Evolutionary conservation across 1,140 invertebrate species (phyloP).

Genomic region (Archivesica marissinica): DNA sequence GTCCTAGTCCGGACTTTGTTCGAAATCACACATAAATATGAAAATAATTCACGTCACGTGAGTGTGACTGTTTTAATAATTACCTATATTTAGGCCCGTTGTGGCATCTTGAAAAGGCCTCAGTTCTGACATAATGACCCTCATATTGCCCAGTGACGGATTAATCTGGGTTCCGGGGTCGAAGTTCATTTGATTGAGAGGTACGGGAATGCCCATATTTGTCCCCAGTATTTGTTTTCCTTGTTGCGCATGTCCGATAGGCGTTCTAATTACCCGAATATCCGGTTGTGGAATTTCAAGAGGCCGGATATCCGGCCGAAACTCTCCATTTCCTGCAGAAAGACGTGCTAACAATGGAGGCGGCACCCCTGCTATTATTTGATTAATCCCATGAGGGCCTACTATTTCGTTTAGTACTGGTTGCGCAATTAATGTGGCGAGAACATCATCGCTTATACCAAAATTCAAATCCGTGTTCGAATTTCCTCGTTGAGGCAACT

Average conservation of each 20-base stretch:
- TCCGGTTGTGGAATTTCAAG: not conserved
- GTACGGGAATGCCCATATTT: slow-evolving; percentile 38
- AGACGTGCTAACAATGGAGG: slow-evolving; percentile 8
- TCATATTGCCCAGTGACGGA: not conserved
- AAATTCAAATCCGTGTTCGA: slow-evolving; percentile 1
- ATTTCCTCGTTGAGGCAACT: not conserved
- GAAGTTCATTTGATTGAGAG: slow-evolving; percentile 5
- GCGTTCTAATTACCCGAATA: not conserved
- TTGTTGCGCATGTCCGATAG: not conserved
- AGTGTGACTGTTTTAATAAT: too few relatives aligned
- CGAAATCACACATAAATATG: too few relatives aligned
- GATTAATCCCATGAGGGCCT: slow-evolving; percentile 50
- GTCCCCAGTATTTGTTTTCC: not conserved
- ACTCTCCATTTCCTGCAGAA: not conserved
- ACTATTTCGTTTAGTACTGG: slow-evolving; percentile 35
- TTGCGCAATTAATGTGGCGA: slow-evolving; percentile 43
- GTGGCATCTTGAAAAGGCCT: not conserved
- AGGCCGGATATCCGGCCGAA: not conserved
- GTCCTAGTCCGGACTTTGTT: too few relatives aligned
- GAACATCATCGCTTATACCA: slow-evolving; percentile 33
- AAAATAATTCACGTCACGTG: too few relatives aligned
- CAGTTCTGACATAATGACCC: not conserved
- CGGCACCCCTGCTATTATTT: slow-evolving; percentile 46
- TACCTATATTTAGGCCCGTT: not conserved
- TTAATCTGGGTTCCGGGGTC: not conserved